Evolutionary conservation across 2,888 invertebrate species (phyloP).

Genomic region (Nephrotoma guestfalica): DNA sequence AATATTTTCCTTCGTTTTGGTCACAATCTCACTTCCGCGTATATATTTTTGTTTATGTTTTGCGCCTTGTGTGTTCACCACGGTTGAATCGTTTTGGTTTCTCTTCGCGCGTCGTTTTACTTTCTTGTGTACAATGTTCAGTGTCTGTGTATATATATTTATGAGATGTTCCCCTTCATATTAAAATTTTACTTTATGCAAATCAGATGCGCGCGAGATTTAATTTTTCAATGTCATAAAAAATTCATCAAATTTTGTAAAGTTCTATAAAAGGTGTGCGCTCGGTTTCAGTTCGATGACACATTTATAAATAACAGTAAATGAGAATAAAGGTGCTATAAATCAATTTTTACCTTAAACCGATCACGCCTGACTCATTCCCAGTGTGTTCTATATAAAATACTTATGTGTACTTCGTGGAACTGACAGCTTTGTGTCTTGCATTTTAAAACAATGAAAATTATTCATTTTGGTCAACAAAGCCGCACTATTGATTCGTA

Average conservation of each 20-base stretch:
- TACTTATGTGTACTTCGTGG: neutral
- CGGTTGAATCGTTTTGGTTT: neutral
- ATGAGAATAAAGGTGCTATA: neutral
- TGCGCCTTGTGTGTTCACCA: neutral
- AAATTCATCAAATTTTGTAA: neutral
- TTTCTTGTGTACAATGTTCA: neutral
- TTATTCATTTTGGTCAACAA: neutral
- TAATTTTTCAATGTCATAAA: neutral
- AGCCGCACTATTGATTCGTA: neutral
- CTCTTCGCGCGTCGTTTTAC: neutral
- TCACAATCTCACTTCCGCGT: slow-evolving; percentile 2
- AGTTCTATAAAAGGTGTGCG: neutral
- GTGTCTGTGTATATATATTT: neutral
- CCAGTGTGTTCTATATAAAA: neutral
- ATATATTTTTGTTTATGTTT: neutral
- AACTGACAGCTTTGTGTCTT: neutral
- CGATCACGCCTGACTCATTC: neutral
- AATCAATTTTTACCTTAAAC: neutral
- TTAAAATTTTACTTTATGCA: neutral
- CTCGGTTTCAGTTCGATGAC: neutral
- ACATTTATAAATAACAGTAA: neutral
- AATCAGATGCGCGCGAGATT: neutral
- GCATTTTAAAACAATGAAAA: neutral
- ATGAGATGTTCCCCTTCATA: neutral
- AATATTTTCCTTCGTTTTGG: neutral